Evolutionary conservation across 2,888 invertebrate species (phyloP), one percentile per base, ranked within the genome.

Genomic region (Bellardia bayeri): DNA sequence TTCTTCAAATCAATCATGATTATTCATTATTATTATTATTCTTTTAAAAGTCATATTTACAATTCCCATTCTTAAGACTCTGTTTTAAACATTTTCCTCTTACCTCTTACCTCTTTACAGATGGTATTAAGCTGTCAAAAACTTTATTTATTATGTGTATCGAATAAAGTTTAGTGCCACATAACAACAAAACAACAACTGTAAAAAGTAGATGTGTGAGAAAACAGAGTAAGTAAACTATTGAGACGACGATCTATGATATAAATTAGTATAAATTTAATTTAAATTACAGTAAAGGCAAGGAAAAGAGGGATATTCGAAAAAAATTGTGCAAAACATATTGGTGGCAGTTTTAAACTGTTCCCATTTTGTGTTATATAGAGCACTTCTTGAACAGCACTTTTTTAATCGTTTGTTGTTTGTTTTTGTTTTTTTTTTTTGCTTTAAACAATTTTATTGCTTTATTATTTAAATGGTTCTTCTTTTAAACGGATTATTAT

Each of bases 401-500:
- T 2, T 58, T 4, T 58, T 58, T 1, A 5, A 5, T 2, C 9
- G 33, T 14, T 61, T 13, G 6, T 33, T 13, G 33, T 9, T 37
- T 33, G 3, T 9, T 56, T 33, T 7, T 2, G 45, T 45, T 66
- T 16, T 23, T 14, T 51, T 42, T 54, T 6, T 42, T 42, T 51
- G n/a, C 0, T 63, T 64, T 33, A 42, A 63, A 16, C n/a, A 14
- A 16, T 56, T 58, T 51, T 75, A 37, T 81, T 64, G 16, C 66
- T 72, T 69, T 56, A 30, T 69, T 61, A 51, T 71, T 49, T 61
- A 33, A 69, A 80, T 42, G 64, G 56, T 14, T 40, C 23, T 75
- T 40, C 51, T 76, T 83, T 83, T 71, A 76, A 83, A 71, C 63
- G 75, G 61, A 63, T 83, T 69, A 83, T 63, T 69, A 71, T 76